Base-by-base conservation (phyloP, 2,113 vertebrate genomes). In the Prionailurus bengalensis region DNA sequence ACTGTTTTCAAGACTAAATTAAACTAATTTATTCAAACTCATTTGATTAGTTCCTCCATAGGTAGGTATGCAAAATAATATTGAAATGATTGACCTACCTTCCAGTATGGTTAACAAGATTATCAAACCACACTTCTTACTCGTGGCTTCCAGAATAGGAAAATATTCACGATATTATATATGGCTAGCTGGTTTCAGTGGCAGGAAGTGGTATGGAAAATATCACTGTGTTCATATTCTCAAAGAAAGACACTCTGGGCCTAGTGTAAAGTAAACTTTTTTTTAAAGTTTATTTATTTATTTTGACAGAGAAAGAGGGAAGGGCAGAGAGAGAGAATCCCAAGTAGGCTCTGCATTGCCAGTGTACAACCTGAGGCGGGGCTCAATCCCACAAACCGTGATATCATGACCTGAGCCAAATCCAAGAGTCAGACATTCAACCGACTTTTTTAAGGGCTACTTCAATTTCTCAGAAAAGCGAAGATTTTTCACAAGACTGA, bases 61-160 rank as follows among this genome's bases (percentile, higher is more conserved):
- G 31, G 45, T 36, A 91, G 12, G 1, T 74, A 82, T 89, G 88
- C 84, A 95, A 96, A 97, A 73, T 33, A 87, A 23, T 11, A 89
- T 73, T 89, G 97, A 96, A 89, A 91, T 73, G 70, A 86, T 23
- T 89, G 16, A 53, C 8, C 29, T 53, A 68, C 12, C 23, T 36
- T 55, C 76, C 71, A 42, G 29, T 33, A 79, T 89, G 36, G 33
- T 42, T 36, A 97, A n/a, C 45, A 92, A 33, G n/a, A 86, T 83
- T 82, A 85, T 71, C 82, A 89, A 86, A 53, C 42, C 45, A 92
- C 51, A 95, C 63, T 27, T 81, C 19, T 87, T 85, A 42, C 27
- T 48, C 29, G 14, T 51, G 29, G 55, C 42, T 71, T 81, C 42
- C 86, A 84, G 4, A 17, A 33, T 70, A 84, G n/a, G 31, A 27